phyloP scores from a whole-genome alignment of 2,888 invertebrate genomes.

The Platycheirus rosarum region DNA sequence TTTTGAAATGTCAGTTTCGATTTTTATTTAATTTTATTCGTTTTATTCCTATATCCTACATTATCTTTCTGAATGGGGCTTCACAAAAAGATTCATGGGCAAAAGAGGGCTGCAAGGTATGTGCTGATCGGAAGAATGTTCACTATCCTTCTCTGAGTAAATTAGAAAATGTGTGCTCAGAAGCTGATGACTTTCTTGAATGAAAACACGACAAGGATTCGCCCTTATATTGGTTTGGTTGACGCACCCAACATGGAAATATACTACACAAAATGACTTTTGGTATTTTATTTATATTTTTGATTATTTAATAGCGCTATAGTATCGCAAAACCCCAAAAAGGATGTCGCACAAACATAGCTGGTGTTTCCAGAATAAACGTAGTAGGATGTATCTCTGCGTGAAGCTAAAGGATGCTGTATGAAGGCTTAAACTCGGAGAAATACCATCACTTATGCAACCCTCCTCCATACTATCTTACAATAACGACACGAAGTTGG shows the following conservation, averaged over 20 bases:
- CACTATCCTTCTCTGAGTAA: constrained; percentile 54
- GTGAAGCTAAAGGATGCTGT: constrained; percentile 56
- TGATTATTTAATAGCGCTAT: constrained; percentile 74
- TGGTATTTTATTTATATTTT: constrained; percentile 74
- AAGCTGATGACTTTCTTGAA: constrained; percentile 54
- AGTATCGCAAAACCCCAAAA: constrained; percentile 70
- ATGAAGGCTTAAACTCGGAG: constrained; percentile 33
- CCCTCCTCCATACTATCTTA: constrained; percentile 27
- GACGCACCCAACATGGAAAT: constrained; percentile 57
- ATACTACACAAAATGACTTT: constrained; percentile 73
- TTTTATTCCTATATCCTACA: constrained; percentile 36
- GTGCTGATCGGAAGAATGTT: constrained; percentile 69
- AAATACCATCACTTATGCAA: constrained; percentile 54
- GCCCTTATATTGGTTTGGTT: constrained; percentile 47
- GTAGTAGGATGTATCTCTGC: neutral
- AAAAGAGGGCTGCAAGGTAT: constrained; percentile 21
- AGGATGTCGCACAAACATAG: constrained; percentile 61
- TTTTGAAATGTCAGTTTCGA: constrained; percentile 67
- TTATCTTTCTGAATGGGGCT: constrained; percentile 41
- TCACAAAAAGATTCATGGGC: constrained; percentile 58
- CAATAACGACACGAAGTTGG: constrained; percentile 12
- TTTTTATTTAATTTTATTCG: constrained; percentile 54
- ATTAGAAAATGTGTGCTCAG: constrained; percentile 72
- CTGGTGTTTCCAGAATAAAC: constrained; percentile 35
- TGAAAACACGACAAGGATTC: constrained; percentile 57